Base-by-base conservation (phyloP, 2,797 vertebrate genomes). In the Tenualosa ilisha region DNA sequence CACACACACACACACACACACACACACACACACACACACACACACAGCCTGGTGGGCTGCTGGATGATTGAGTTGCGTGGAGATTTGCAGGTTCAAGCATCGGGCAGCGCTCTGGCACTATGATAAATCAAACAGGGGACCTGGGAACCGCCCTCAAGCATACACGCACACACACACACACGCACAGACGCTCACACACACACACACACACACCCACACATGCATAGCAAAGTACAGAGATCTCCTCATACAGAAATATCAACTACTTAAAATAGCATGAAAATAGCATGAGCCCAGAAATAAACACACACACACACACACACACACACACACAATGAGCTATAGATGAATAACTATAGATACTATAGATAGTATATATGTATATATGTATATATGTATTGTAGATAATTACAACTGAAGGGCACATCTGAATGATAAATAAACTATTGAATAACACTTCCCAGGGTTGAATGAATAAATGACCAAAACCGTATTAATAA, bases 81-180 rank as follows among this genome's bases (percentile, higher is more conserved):
- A 91, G 91, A 94, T 91, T 93, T 93, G 91, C 92, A 90, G 91
- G 92, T 93, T 94, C 93, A 94, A 93, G 89, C 89, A 89, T 90
- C 88, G 91, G 91, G 90, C 90, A 59, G 3, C 20, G 56, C 6
- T 22, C 20, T 59, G 56, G 22, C 56, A 59, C 56, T 2, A 9
- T 24, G 11, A 65, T 65, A 26, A 65, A 65, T 65, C 63, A 65
- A 11, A 31, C 0, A 65, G 63, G 63, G 24, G 63, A 63, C 63
- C 63, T 65, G 63, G 24, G 63, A 65, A 65, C 24, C 24, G 2
- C 63, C 63, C 63, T 31, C 24, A 24, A 31, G 63, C 63, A 40
- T 17, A 13, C 82, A 82, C 81, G 3, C 81, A 43, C 81, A 22
- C 81, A 20, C 81, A 31, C 54, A 56, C 20, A 22, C 56, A 59